Conservation (phyloP, 2,888 invertebrate species). For the Neuroscelio doddi region DNA sequence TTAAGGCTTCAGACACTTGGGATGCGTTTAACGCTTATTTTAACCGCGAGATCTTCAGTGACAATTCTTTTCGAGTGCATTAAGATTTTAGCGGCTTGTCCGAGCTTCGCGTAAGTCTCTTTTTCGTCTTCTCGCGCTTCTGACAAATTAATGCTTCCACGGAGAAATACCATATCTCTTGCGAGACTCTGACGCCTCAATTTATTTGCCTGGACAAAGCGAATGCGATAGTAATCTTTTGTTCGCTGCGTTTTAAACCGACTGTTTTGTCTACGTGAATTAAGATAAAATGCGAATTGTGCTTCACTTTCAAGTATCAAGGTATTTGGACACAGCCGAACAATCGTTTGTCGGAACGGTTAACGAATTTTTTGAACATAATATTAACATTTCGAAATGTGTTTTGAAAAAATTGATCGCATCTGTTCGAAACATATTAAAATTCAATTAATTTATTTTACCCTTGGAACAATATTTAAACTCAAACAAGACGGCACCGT, state of each 20-base stretch:
- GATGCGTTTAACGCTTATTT: constrained; percentile 46
- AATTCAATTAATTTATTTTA: too few relatives aligned
- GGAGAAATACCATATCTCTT: constrained; percentile 27
- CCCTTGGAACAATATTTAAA: too few relatives aligned
- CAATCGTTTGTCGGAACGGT: too few relatives aligned
- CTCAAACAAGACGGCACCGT: too few relatives aligned
- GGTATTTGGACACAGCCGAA: constrained; percentile 7
- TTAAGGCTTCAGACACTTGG: constrained; percentile 42
- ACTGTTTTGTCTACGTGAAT: constrained; percentile 47
- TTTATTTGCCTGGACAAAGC: constrained; percentile 41
- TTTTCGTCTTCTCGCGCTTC: constrained; percentile 22
- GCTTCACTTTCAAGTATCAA: too few relatives aligned
- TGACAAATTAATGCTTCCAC: constrained; percentile 47
- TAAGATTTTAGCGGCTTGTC: constrained; percentile 47
- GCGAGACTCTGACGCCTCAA: constrained; percentile 36
- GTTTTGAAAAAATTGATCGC: too few relatives aligned
- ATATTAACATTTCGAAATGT: too few relatives aligned
- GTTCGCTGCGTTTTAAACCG: constrained; percentile 16
- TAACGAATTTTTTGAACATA: too few relatives aligned
- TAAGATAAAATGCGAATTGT: constrained; percentile 24
- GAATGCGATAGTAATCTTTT: constrained; percentile 24
- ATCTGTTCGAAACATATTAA: too few relatives aligned
- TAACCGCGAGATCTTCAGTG: constrained; percentile 41
- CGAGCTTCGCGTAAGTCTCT: constrained; percentile 24
- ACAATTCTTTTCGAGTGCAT: constrained; percentile 48